Conservation (phyloP, 2,113 vertebrate species). For the Caranx melampygus region DNA sequence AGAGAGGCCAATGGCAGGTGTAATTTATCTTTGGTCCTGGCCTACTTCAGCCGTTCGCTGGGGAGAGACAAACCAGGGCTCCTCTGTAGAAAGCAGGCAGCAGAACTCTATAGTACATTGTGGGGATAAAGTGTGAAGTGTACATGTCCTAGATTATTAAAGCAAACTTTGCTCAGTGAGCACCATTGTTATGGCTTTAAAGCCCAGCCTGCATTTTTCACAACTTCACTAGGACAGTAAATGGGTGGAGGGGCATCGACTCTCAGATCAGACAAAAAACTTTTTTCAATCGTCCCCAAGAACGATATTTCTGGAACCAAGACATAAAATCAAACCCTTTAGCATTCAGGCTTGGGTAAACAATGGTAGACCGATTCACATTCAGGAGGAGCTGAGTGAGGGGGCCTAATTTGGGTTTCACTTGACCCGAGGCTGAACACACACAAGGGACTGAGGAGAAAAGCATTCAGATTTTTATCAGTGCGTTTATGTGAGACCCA, state of each 20-base stretch:
- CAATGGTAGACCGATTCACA: slow-evolving; percentile 16
- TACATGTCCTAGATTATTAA: slow-evolving; percentile 24
- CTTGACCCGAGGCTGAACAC: slow-evolving; percentile 46
- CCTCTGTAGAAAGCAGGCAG: slow-evolving; percentile 1
- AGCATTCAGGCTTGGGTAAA: slow-evolving; percentile 14
- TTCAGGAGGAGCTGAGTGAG: slow-evolving; percentile 36
- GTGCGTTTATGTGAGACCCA: slow-evolving; percentile 41
- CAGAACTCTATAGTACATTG: slow-evolving; percentile 11
- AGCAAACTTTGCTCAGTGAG: slow-evolving; percentile 24
- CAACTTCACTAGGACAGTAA: background rate
- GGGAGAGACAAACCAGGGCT: slow-evolving; percentile 58
- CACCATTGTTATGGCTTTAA: background rate
- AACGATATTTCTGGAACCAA: background rate
- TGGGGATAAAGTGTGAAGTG: slow-evolving; percentile 27
- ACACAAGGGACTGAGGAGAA: slow-evolving; percentile 47
- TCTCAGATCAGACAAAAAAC: slow-evolving; percentile 2
- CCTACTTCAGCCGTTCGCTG: slow-evolving; percentile 57
- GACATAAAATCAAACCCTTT: slow-evolving; percentile 5
- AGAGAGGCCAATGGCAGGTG: slow-evolving; percentile 71
- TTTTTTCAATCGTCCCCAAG: background rate
- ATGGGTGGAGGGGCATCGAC: background rate
- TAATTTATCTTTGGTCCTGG: slow-evolving; percentile 76
- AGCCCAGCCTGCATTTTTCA: slow-evolving; percentile 4
- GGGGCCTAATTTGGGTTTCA: slow-evolving; percentile 37
- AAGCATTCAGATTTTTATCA: slow-evolving; percentile 63